Base-by-base conservation (phyloP, 2,888 invertebrate genomes). In the Meta bourneti region DNA sequence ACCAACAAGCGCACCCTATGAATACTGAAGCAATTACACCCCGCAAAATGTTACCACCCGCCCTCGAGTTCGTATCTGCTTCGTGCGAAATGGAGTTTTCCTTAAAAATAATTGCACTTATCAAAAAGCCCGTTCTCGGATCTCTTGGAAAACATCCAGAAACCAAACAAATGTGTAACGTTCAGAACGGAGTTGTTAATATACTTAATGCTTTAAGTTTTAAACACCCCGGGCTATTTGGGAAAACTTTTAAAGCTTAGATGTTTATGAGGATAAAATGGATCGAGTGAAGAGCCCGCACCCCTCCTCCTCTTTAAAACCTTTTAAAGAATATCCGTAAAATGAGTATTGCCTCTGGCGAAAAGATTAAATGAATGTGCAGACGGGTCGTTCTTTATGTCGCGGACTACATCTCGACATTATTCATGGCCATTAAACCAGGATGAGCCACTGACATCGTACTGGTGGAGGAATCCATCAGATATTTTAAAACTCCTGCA, bases 301-400 rank as follows among this genome's bases (percentile, higher is more conserved):
- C 70, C 69, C 61, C 7, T 9, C 61, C 69, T 61, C 70, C 69
- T 70, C n/a, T 49, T 61, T 34, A 81, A 81, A 79, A 81, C 81
- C 81, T 81, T 81, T 81, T 81, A 81, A 81, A 69, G 69, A 61
- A 81, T 81, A 81, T 81, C 49, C n/a, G 49, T 49, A 70, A 81
- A 81, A 81, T 71, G 81, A 70, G 71, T 81, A 81, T 70, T 70
- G 81, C 81, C 81, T 70, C 16, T 19, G 51, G 70, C 69, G 49
- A 20, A 70, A 71, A 81, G 69, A 81, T 81, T 70, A 81, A 48
- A 48, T 20, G 49, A 48, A 19, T 48, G 69, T 49, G 52, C 16
- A 16, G 6, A 16, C 16, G 7, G 34, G 34, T 69, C 69, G 20
- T 81, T 81, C 69, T 81, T 81, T 71, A 49, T 70, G 16, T 19